Conservation (phyloP, 2,113 vertebrate species). For the Hippocampus comes region DNA sequence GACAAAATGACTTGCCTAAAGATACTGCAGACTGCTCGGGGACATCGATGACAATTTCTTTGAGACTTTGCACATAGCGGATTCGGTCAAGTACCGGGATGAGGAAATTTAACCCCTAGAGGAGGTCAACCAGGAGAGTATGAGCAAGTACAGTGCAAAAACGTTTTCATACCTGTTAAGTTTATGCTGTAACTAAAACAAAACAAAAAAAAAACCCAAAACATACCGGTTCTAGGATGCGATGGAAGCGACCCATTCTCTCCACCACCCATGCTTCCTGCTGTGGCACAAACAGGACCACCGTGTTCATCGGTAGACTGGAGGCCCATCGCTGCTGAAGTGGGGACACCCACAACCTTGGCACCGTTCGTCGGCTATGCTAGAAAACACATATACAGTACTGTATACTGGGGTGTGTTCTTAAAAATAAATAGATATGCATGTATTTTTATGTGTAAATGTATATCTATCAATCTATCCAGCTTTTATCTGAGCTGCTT, state of each 20-base stretch:
- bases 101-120: conserved; percentile 90
- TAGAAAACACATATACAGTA: conserved; percentile 28
- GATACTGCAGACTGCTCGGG: conserved; percentile 94
- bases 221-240: conserved; percentile 88
- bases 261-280: conserved; percentile 99
- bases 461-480: no score
- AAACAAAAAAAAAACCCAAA: background rate
- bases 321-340: conserved; percentile 77
- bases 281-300: conserved; percentile 92
- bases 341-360: conserved; percentile 55
- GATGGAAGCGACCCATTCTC: conserved; percentile 93
- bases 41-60: conserved; percentile 96
- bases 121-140: conserved; percentile 1
- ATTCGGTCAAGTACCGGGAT: conserved; percentile 89
- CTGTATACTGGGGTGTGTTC: no score
- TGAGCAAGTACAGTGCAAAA: background rate
- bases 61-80: conserved; percentile 92
- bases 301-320: conserved; percentile 85
- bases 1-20: conserved; percentile 75
- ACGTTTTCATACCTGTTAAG: background rate
- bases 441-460: no score
- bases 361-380: conserved; percentile 51
- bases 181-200: background rate
- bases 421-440: no score
- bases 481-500: no score